Conservation (phyloP, 2,113 vertebrate genomes). For the Collichthys lucidus region DNA sequence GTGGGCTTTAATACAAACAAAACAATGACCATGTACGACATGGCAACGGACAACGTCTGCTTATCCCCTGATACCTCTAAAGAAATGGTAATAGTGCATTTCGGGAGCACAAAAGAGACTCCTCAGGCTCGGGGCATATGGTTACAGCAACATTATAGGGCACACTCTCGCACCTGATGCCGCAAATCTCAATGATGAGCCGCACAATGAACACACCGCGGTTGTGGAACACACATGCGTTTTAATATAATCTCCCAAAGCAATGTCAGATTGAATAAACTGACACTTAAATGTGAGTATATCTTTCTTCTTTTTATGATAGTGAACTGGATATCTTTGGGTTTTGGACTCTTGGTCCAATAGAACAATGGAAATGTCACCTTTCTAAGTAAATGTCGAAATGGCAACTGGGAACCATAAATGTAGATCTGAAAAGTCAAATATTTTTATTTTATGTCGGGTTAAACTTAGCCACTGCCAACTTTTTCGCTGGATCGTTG, state of each 20-base stretch:
- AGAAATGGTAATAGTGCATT: conserved; percentile 79
- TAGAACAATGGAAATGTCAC: neutral
- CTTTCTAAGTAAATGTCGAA: neutral
- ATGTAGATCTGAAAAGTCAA: neutral
- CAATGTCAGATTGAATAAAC: neutral
- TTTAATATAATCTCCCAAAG: conserved; percentile 34
- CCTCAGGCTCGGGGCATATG: conserved; percentile 61
- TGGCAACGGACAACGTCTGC: conserved; percentile 67
- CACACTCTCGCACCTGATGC: conserved; percentile 73
- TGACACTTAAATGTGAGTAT: neutral
- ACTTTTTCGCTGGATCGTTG: neutral
- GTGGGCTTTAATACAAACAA: conserved; percentile 79
- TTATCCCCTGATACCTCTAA: conserved; percentile 74
- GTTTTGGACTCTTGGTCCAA: neutral
- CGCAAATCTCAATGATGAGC: conserved; percentile 48
- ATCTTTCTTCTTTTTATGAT: too few relatives aligned
- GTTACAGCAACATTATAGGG: conserved; percentile 54
- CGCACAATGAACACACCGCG: conserved; percentile 43
- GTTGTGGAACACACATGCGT: neutral
- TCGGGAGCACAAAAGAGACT: conserved; percentile 64
- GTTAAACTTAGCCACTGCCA: neutral
- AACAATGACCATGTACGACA: conserved; percentile 79
- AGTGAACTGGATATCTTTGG: neutral
- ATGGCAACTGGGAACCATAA: neutral
- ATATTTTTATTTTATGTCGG: neutral